Evolutionary conservation across 2,888 invertebrate species (phyloP).

Genomic region (Ecdyonurus torrentis): DNA sequence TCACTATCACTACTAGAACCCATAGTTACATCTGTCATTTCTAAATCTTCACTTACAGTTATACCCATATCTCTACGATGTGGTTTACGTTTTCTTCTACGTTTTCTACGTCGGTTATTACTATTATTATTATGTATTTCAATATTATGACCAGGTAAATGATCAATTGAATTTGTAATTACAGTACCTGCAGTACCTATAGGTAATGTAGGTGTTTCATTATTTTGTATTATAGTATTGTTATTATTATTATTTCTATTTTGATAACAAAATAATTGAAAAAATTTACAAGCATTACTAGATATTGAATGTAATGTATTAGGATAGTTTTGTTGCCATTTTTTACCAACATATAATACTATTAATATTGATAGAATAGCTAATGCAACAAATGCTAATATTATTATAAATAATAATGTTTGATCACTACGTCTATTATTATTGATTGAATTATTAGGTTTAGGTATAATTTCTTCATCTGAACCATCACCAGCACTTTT

Average conservation of each 20-base stretch:
- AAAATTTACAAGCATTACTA: not conserved
- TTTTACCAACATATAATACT: not conserved
- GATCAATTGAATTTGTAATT: not conserved
- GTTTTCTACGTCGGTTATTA: not conserved
- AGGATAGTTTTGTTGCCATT: not conserved
- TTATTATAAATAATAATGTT: not conserved
- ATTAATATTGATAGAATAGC: not conserved
- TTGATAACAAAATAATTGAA: not conserved
- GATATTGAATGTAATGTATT: not conserved
- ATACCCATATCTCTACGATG: not conserved
- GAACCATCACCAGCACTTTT: not conserved
- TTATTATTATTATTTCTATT: no score
- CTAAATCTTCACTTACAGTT: not conserved
- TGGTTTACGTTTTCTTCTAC: not conserved
- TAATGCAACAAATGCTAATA: not conserved
- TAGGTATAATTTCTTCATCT: not conserved
- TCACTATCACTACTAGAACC: not conserved
- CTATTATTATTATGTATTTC: not conserved
- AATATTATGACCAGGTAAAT: not conserved
- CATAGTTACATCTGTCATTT: not conserved
- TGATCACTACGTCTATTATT: not conserved
- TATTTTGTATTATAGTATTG: no score
- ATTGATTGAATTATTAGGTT: not conserved
- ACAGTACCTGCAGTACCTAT: not conserved
- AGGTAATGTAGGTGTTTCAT: not conserved